These are phyloP conservation scores for Cantharis rufa DNA, from an alignment of 2,888 invertebrate species.

Conservation along the genomic window DNA sequence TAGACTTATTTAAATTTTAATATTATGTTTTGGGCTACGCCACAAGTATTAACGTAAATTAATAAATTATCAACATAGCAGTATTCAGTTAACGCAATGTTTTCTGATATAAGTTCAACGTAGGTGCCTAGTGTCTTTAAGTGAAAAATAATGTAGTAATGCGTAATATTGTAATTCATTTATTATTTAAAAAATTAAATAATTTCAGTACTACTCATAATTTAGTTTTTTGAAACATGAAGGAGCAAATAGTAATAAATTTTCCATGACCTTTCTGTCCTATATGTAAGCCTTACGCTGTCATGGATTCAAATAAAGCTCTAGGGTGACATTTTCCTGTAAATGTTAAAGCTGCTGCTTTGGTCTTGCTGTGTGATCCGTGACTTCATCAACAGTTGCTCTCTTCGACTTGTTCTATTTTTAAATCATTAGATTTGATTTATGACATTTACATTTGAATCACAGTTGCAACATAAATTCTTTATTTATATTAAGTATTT, in stretches of 20 bases:
- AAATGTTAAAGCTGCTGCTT: constrained; percentile 51
- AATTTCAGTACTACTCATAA: constrained; percentile 17
- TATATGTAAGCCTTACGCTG: constrained; percentile 31
- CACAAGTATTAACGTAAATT: too few relatives aligned
- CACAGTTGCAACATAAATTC: neutral
- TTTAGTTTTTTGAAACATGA: constrained; percentile 28
- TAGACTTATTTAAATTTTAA: too few relatives aligned
- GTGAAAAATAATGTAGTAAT: neutral
- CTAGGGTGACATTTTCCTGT: constrained; percentile 51
- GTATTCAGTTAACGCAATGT: neutral
- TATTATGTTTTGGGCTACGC: too few relatives aligned
- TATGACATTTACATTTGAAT: constrained; percentile 32
- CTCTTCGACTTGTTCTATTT: constrained; percentile 47
- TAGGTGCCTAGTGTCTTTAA: too few relatives aligned
- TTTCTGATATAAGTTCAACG: neutral
- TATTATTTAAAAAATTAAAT: constrained; percentile 11
- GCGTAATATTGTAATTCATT: neutral
- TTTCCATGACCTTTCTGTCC: constrained; percentile 38
- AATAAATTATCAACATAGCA: neutral
- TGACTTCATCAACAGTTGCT: constrained; percentile 50
- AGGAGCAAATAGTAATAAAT: constrained; percentile 35
- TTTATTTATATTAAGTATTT: neutral
- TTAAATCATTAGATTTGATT: constrained; percentile 50
- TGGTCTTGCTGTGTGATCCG: constrained; percentile 52
- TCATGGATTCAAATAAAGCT: constrained; percentile 38